Base-by-base conservation (phyloP, 2,888 invertebrate species). In the Drosophila ezoana region DNA sequence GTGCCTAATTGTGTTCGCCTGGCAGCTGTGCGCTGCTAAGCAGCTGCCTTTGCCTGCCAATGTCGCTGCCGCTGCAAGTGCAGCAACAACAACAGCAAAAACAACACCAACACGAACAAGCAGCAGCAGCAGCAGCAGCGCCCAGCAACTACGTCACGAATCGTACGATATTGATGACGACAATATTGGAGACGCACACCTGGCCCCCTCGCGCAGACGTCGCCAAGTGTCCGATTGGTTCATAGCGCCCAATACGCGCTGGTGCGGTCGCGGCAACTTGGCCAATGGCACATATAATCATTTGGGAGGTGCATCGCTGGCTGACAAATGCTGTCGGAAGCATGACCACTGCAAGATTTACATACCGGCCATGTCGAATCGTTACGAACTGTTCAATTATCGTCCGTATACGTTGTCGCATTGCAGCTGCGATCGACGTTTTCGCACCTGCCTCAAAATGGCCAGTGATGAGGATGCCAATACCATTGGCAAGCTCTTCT, bases 401-500 rank as follows among this genome's bases (percentile, higher is more conserved):
- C 94, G 97, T 35, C 95, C 97, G 72, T 97, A 97, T 89, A 98
- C 98, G 16, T 93, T 98, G 76, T 97, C 97, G 94, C 97, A 98
- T 90, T 98, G 98, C 93, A 94, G 95, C 79, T 98, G 98, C 91
- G 98, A 98, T 92, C 85, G 71, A 94, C 98, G 98, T 89, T 98
- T 98, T 92, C 95, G 98, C 68, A 95, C 98, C 16, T 99, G 98
- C 90, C 93, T 99, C 76, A 97, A 98, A 92, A 95, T 97, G 93
- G 96, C 97, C 0, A 95, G 95, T 79, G 97, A 97, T 0, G 95
- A 96, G 6, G 96, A 97, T 10, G 96, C 98, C 9, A 97, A 97
- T 90, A 94, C 98, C 92, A 97, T 98, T 58, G 98, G 98, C 3
- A 97, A 96, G 88, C 93, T 98, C 35, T 99, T 98, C 94, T 99